Evolutionary conservation across 2,888 invertebrate genomes (phyloP).

Genomic region (Eupeodes latifasciatus): DNA sequence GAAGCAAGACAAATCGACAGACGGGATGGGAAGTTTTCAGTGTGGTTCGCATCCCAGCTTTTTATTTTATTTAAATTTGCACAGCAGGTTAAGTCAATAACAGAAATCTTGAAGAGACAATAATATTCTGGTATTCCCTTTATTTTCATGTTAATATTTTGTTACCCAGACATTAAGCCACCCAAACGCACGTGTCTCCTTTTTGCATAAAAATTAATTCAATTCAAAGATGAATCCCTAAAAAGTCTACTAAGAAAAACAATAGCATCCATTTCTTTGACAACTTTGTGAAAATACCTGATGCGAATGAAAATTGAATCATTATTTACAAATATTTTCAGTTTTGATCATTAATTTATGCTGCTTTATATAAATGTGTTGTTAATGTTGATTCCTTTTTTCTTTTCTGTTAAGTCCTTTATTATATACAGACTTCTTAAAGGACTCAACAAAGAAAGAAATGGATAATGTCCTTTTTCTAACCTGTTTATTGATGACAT

Average conservation of each 20-base stretch:
- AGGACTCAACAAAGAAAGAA: no score
- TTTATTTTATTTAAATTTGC: no score
- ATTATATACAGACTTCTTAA: background rate
- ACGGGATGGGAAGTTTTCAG: no score
- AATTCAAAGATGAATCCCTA: conserved; percentile 20
- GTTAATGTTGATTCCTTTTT: background rate
- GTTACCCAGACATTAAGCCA: background rate
- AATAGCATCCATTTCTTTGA: background rate
- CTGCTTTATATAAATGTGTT: conserved; percentile 2
- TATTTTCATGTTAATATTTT: no score
- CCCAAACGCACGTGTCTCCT: background rate
- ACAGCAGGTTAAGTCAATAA: no score
- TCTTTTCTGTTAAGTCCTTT: background rate
- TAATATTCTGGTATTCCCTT: no score
- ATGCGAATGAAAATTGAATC: conserved; percentile 22
- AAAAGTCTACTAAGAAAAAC: background rate
- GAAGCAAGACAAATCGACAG: no score
- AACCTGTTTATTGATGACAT: background rate
- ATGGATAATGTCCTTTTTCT: background rate
- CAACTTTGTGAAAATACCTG: conserved; percentile 1
- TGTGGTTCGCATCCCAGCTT: no score
- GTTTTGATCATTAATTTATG: conserved; percentile 27
- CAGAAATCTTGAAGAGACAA: no score
- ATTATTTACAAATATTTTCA: conserved; percentile 1
- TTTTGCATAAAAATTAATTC: conserved; percentile 20